Conservation (phyloP, 2,113 vertebrate genomes). For the Craseonycteris thonglongyai region DNA sequence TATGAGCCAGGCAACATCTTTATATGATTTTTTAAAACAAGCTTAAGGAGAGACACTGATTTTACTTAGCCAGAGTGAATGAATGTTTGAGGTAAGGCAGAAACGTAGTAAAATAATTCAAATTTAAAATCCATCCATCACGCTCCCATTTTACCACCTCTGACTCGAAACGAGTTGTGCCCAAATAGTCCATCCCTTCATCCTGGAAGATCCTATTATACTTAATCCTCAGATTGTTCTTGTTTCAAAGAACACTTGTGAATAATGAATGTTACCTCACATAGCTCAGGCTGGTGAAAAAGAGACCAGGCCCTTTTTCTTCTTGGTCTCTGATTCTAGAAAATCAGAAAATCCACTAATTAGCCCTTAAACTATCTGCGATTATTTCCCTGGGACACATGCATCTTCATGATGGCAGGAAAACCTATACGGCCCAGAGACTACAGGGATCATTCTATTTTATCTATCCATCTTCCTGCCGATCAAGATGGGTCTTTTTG, state of each 20-base stretch:
- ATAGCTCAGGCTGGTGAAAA: neutral
- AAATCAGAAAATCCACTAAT: neutral
- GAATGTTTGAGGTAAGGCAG: neutral
- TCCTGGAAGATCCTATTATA: neutral
- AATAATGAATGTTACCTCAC: neutral
- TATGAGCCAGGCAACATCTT: constrained; percentile 51
- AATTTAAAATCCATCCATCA: neutral
- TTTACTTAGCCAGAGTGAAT: neutral
- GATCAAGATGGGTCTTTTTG: neutral
- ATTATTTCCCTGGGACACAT: neutral
- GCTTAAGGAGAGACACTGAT: constrained; percentile 8
- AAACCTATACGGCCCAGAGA: neutral
- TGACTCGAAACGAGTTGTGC: neutral
- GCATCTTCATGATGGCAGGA: neutral
- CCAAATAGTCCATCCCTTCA: neutral
- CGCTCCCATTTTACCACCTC: neutral
- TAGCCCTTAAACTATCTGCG: neutral
- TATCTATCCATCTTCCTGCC: neutral
- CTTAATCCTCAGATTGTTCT: neutral
- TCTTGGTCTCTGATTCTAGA: neutral
- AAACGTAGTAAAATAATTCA: neutral
- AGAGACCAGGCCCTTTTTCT: neutral
- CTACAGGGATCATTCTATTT: neutral
- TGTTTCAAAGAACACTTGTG: neutral
- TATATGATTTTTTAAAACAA: neutral